phyloP scores from a whole-genome alignment of 2,113 vertebrate species.

The Vidua chalybeata region DNA sequence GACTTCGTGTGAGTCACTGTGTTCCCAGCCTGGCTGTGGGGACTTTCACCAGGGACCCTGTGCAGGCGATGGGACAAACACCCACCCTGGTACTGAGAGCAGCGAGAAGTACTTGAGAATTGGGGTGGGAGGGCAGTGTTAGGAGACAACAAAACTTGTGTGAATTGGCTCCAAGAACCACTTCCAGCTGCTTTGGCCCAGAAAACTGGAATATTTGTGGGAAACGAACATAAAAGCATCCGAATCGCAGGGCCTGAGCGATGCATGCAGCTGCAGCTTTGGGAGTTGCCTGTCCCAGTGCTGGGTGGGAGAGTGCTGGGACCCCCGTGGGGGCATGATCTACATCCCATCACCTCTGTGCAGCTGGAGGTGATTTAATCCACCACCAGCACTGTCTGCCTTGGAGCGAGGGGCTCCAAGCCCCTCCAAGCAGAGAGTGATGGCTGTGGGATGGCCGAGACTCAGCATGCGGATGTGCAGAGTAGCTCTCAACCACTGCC shows the following conservation, averaged over 20 bases:
- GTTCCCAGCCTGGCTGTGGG: neutral
- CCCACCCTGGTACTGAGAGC: neutral
- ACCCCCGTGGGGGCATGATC: neutral
- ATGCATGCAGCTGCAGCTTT: neutral
- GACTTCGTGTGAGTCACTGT: neutral
- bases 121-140: neutral
- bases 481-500: neutral
- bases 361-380: neutral
- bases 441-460: fast-evolving
- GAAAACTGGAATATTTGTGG: slow-evolving; percentile 23
- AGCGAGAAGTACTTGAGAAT: neutral
- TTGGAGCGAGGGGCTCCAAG: neutral
- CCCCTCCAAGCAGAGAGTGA: neutral
- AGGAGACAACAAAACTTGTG: neutral
- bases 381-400: fast-evolving
- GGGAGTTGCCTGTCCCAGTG: neutral
- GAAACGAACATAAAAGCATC: neutral
- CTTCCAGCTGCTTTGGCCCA: slow-evolving; percentile 25
- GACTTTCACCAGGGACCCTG: neutral
- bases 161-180: neutral
- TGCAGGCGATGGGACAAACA: neutral
- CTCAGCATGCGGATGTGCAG: fast-evolving
- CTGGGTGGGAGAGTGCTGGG: neutral
- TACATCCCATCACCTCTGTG: neutral
- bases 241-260: neutral